Base-by-base conservation (phyloP, 2,888 invertebrate species). In the Hydroisotoma schaefferi region DNA sequence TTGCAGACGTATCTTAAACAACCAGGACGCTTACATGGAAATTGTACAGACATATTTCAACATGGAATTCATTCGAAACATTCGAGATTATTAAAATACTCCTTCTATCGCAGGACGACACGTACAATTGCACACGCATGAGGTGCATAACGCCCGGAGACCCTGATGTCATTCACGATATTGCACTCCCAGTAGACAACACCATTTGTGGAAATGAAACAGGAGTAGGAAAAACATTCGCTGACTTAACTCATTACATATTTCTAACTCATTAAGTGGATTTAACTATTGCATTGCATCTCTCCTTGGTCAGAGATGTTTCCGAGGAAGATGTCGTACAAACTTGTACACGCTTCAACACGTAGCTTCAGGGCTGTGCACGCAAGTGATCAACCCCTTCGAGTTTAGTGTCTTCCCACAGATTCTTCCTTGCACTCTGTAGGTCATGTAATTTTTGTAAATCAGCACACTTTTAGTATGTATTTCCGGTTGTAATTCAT, bases 121-220 rank as follows among this genome's bases (percentile, higher is more conserved):
- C 23, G 3, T 38, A 22, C 22, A 40, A 61, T 27, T 61, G 61
- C 23, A 57, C 48, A 44, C n/a, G 23, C 1, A 57, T 61, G 57
- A 47, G 48, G 33, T 61, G 59, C 44, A 49, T 53, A 56, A 25
- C 40, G 15, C 37, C 28, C 1, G 29, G 53, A 18, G 44, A 18
- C 1, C 10, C 46, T 18, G 48, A 49, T 10, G 10, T 20, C 12
- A 52, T 57, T 37, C 55, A 48, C 18, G 4, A 12, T 5, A 20
- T 58, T 27, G 29, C 51, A 10, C n/a, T n/a, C n/a, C 62, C 62
- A 8, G 62, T 63, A 8, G 65, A 65, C 12, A 65, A 65, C 49
- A 51, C 60, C 1, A 33, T 27, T n/a, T 65, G 65, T 40, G 25
- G 22, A 4, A 29, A 28, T n/a, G n/a, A n/a, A n/a, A n/a, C n/a